phyloP scores from a whole-genome alignment of 2,888 invertebrate genomes.

The Aporophyla lueneburgensis region DNA sequence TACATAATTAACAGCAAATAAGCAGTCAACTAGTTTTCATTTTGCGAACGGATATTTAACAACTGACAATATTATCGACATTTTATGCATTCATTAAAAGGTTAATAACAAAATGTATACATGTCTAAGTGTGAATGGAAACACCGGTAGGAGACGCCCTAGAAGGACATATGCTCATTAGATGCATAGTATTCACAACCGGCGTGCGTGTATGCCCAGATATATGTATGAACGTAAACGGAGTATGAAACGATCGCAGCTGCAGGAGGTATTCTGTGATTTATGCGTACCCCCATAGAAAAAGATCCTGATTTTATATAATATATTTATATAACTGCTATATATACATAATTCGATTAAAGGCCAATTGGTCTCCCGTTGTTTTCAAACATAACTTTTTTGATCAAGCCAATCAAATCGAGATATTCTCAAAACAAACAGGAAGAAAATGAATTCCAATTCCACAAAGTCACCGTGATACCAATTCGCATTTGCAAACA shows the following conservation, averaged over 20 bases:
- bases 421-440: not conserved
- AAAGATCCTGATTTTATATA: too few relatives aligned
- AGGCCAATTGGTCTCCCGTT: not conserved
- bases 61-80: too few relatives aligned
- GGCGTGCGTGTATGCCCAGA: not conserved
- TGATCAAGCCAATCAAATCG: not conserved
- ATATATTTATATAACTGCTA: not conserved
- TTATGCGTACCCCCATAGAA: too few relatives aligned
- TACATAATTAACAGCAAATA: not conserved
- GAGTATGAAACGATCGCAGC: not conserved
- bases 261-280: too few relatives aligned
- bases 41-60: not conserved
- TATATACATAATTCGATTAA: not conserved
- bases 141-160: not conserved
- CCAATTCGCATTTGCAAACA: constrained; percentile 30
- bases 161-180: too few relatives aligned
- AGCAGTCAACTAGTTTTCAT: not conserved
- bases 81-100: not conserved
- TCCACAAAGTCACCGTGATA: constrained; percentile 13
- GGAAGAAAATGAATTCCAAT: not conserved
- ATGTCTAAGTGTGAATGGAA: not conserved
- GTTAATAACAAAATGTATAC: not conserved
- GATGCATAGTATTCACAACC: too few relatives aligned
- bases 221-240: not conserved
- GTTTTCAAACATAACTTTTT: not conserved